Base-by-base conservation (phyloP, 1,140 invertebrate species). In the Pissodes strobi region DNA sequence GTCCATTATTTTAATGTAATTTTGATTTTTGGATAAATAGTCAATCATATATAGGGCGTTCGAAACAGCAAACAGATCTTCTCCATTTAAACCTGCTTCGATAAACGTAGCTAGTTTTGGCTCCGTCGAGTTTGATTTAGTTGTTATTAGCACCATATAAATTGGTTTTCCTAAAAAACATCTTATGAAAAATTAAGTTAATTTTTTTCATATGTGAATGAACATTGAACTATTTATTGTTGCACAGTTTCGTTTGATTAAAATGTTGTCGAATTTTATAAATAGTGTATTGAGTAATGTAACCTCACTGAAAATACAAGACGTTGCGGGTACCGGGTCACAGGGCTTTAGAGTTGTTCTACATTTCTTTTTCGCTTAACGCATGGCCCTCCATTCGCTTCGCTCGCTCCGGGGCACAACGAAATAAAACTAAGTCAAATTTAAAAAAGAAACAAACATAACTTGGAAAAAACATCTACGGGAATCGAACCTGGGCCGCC, bases 41-140 rank as follows among this genome's bases (percentile, higher is more conserved):
- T 71, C 59, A 21, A 71, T 68, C 5, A 71, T 46, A 25, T 48
- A 71, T 1, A 71, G 10, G 2, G 66, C 67, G 13, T 60, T 62
- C 1, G 70, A 67, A 22, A 71, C 65, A 15, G 67, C 63, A 48
- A 71, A 52, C 12, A 15, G 15, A 13, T 69, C 51, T 25, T 34
- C 38, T 10, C 70, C 70, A n/a, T 69, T 67, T n/a, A 56, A 49
- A 15, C 70, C 70, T 22, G 70, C 70, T 60, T 58, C 65, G 23
- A 71, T 64, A 13, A 71, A 39, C 2, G 62, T 46, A 23, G 34
- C 67, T 15, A 61, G 19, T 49, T 68, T 71, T 9, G 53, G 30
- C 10, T 49, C 4, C 9, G 43, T 21, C 15, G 51, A 48, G 1
- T 17, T 27, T 6, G n/a, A 38, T 0, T 10, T 9, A 18, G 41